Base-by-base conservation (phyloP, 1,140 invertebrate species). In the Cheumatopsyche charites region DNA sequence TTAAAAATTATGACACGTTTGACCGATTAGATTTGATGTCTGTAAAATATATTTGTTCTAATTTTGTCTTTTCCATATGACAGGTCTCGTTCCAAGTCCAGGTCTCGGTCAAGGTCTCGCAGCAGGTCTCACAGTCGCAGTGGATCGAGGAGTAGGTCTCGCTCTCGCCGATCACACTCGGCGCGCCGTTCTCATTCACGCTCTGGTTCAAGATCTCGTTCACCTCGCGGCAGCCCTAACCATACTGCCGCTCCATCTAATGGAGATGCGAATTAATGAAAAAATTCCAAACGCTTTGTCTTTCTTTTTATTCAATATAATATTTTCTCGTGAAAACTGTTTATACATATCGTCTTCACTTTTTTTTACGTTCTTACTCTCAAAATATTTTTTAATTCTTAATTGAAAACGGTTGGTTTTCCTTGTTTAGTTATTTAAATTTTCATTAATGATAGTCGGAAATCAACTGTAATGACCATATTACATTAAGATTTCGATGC, bases 71-170 rank as follows among this genome's bases (percentile, higher is more conserved):
- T 47, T 17, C n/a, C n/a, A n/a, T 66, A 17, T 21, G 26, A 21
- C 15, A 81, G 77, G 77, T 82, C 80, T 74, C 78, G 78, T 70
- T 82, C 81, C 74, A 83, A 80, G 78, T 83, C 79, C 61, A 76
- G 79, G 43, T 84, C 80, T 26, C 80, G 85, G 73, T 84, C 79
- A 62, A 84, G 83, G 36, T 83, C 80, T 62, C 77, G 79, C 61
- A 82, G 79, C 45, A 80, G 85, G 71, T 83, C 79, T 47, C 84
- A 82, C 36, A 79, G 76, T 69, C 79, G 81, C 42, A 75, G 71
- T 29, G 74, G 55, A 21, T 81, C 81, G 4, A 76, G 81, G 65
- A 82, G 81, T 73, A 78, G 79, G 52, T 80, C 80, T 9, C 77
- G 81, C 52, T 82, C 81, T 2, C 73, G 81, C 4, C 80, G 79